A percentile compares a stretch with the other conserved stretches of the same genome.
These are phyloP conservation scores for Conus canariensis DNA, from an alignment of 2,888 invertebrate species.

Conservation along the genomic window DNA sequence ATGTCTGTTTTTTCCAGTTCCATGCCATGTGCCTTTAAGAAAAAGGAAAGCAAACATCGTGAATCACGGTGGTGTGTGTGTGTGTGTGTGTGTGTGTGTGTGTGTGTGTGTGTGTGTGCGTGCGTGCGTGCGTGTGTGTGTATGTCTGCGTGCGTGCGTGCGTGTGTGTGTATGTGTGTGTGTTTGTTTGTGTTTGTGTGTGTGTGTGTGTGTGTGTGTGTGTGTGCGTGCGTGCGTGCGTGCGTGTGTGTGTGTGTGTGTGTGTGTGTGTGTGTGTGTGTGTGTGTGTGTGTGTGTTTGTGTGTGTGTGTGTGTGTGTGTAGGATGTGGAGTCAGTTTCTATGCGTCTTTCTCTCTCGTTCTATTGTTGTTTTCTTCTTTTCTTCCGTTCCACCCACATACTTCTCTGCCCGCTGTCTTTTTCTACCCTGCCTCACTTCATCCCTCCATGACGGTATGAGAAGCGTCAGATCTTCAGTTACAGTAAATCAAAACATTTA, in stretches of 20 bases:
- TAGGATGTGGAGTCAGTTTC: not conserved
- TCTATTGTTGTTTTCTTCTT: too few relatives aligned
- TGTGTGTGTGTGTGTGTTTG: not conserved
- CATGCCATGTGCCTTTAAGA: too few relatives aligned
- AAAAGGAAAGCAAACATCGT: too few relatives aligned
- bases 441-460: too few relatives aligned
- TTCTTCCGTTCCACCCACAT: too few relatives aligned
- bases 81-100: conserved; percentile 2
- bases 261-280: not conserved
- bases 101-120: not conserved
- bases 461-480: too few relatives aligned
- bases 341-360: too few relatives aligned
- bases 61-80: not conserved
- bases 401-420: too few relatives aligned
- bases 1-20: too few relatives aligned
- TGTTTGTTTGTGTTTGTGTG: not conserved
- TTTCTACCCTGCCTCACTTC: too few relatives aligned
- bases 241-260: not conserved
- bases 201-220: not conserved
- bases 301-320: not conserved
- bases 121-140: not conserved
- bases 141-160: not conserved
- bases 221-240: not conserved
- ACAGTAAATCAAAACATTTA: too few relatives aligned
- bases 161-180: not conserved